These are phyloP conservation scores for Lynx canadensis DNA, from an alignment of 2,113 vertebrate species.

Conservation along the genomic window DNA sequence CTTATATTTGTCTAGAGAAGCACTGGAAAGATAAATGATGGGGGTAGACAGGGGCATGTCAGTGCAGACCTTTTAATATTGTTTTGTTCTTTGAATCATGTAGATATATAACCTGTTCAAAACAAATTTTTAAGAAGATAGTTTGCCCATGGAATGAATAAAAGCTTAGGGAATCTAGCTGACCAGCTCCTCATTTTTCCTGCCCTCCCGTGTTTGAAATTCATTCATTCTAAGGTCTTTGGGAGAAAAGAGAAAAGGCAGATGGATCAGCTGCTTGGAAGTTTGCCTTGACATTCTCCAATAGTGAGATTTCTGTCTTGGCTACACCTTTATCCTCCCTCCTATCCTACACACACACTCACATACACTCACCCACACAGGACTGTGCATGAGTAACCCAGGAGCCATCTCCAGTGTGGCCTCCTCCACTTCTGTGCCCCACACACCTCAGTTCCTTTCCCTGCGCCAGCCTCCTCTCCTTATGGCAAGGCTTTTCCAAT, in stretches of 20 bases:
- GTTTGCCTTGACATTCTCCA: background rate
- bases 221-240: background rate
- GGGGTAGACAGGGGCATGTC: background rate
- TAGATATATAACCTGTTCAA: background rate
- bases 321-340: background rate
- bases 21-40: background rate
- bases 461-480: background rate
- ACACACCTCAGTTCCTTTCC: background rate
- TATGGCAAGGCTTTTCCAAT: background rate
- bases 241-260: background rate
- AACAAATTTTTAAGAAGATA: background rate
- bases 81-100: background rate
- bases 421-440: background rate
- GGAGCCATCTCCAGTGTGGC: background rate
- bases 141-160: background rate
- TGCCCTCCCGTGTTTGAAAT: background rate
- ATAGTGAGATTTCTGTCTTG: background rate
- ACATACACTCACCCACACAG: background rate
- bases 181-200: background rate
- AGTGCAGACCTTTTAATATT: background rate
- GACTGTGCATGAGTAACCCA: too few species aligned
- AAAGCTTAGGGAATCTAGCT: background rate
- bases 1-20: background rate
- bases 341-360: background rate
- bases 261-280: background rate